These are phyloP conservation scores for Aphidius gifuensis DNA, from an alignment of 1,140 invertebrate genomes.

Conservation along the genomic window DNA sequence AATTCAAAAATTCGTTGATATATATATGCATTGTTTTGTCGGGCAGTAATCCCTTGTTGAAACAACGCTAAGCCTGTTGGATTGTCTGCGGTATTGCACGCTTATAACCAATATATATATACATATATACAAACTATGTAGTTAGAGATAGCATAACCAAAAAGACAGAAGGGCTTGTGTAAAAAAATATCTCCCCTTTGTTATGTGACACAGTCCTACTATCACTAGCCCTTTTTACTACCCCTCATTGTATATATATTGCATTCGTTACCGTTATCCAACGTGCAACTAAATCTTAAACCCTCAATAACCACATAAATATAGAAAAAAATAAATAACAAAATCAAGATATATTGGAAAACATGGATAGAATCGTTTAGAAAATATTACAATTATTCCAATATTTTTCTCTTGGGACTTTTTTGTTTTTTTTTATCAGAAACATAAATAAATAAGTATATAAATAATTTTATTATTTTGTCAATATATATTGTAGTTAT, in stretches of 20 bases:
- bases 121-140: too few relatives aligned
- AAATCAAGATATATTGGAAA: background rate
- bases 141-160: background rate
- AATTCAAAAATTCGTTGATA: constrained; percentile 21
- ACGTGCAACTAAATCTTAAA: background rate
- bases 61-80: constrained; percentile 45
- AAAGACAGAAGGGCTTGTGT: constrained; percentile 26
- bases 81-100: constrained; percentile 43
- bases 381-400: too few relatives aligned
- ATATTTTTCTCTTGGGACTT: too few relatives aligned
- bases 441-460: too few relatives aligned
- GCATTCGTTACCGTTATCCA: constrained; percentile 2
- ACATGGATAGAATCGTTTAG: too few relatives aligned
- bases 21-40: constrained; percentile 24
- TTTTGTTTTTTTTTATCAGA: too few relatives aligned
- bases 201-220: constrained; percentile 20
- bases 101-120: constrained; percentile 28
- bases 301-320: too few relatives aligned
- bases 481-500: too few relatives aligned
- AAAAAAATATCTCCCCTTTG: constrained; percentile 18
- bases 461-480: too few relatives aligned
- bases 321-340: background rate
- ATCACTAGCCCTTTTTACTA: constrained; percentile 7
- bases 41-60: constrained; percentile 46
- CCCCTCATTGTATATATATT: background rate